Evolutionary conservation across 2,888 invertebrate species (phyloP).

Genomic region (Trissoscelio sp.): DNA sequence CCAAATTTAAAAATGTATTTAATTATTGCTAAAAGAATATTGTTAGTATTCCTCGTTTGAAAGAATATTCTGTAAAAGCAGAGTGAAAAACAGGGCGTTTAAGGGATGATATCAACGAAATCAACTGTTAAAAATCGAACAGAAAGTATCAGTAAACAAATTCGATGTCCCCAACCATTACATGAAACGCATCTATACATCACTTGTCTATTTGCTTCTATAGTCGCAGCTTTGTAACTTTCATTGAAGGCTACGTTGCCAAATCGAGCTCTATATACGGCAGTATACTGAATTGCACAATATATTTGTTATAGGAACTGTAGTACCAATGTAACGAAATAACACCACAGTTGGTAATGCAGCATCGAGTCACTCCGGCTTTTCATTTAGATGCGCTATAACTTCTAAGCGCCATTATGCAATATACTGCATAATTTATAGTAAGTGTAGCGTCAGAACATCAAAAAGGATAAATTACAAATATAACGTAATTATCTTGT

Average conservation of each 20-base stretch:
- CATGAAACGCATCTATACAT: constrained; percentile 21
- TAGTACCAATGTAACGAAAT: constrained; percentile 8
- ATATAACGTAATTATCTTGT: too few species aligned
- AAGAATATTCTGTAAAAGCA: not conserved
- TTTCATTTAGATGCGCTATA: constrained; percentile 25
- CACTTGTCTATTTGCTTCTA: constrained; percentile 34
- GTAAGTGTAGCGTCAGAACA: not conserved
- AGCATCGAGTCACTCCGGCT: constrained; percentile 1
- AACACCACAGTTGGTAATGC: constrained; percentile 16
- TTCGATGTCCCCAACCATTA: constrained; percentile 23
- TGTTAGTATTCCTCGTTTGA: not conserved
- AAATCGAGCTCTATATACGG: constrained; percentile 35
- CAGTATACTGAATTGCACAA: constrained; percentile 41
- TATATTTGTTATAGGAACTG: constrained; percentile 48
- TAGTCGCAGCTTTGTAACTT: constrained; percentile 39
- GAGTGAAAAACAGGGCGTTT: not conserved
- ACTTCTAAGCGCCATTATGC: constrained; percentile 5
- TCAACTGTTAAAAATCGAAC: constrained; percentile 13
- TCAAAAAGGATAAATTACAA: too few species aligned
- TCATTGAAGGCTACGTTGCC: constrained; percentile 38
- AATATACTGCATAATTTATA: not conserved
- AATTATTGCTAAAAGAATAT: too few species aligned
- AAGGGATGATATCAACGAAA: constrained; percentile 7
- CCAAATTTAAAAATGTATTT: too few species aligned
- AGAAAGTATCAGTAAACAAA: constrained; percentile 24